A percentile compares a stretch with the other conserved stretches of the same genome.
Conservation (phyloP, 1,140 invertebrate species). For the Trichonephila clavipes region DNA sequence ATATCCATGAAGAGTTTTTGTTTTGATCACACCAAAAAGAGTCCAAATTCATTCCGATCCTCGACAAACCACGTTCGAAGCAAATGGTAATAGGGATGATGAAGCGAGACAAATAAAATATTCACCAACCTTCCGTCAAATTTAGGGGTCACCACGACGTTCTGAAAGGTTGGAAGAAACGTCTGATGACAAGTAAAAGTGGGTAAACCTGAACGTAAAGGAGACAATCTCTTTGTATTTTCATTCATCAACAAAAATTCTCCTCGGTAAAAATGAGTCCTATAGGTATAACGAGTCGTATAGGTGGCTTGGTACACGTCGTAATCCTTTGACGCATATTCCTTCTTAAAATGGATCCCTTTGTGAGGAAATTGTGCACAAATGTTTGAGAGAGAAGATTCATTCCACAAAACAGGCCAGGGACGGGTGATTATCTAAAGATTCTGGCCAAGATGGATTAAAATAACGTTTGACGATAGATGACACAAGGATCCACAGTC, state of each 20-base stretch:
- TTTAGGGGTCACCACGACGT: not conserved
- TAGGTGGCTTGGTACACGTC: not conserved
- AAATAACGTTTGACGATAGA: not conserved
- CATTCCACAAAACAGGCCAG: not conserved
- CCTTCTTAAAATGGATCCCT: not conserved
- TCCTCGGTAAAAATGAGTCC: not conserved
- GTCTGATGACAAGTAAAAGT: too few species aligned
- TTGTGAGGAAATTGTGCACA: not conserved
- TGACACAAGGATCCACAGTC: not conserved
- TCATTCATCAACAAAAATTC: not conserved
- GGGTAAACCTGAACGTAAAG: too few species aligned
- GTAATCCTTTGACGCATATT: not conserved
- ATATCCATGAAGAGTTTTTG: too few species aligned
- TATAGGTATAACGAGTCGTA: not conserved
- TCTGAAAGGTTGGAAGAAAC: too few species aligned
- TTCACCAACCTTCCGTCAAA: not conserved
- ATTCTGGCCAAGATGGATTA: too few species aligned
- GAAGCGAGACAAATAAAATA: not conserved
- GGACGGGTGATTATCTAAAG: not conserved
- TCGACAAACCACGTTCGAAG: not conserved
- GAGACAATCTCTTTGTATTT: too few species aligned
- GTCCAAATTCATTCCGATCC: too few species aligned
- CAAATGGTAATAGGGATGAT: not conserved
- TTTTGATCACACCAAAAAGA: too few species aligned
- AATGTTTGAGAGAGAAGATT: not conserved